phyloP scores from a whole-genome alignment of 2,888 invertebrate genomes.

The Oscheius sp. region DNA sequence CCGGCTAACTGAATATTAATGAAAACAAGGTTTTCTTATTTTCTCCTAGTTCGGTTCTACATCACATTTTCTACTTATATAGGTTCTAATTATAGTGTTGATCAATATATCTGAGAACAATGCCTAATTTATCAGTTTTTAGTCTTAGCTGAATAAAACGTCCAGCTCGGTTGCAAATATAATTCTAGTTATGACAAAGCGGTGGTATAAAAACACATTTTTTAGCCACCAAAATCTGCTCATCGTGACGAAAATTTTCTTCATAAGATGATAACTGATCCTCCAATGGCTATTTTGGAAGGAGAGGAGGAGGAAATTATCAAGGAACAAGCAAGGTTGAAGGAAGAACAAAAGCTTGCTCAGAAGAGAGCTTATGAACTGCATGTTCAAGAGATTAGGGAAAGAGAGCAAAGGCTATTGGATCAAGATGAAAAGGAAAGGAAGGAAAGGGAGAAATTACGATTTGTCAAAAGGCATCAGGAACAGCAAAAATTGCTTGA shows the following conservation, averaged over 20 bases:
- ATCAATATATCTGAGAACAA: too few species aligned
- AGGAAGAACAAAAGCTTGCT: not conserved
- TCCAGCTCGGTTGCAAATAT: too few species aligned
- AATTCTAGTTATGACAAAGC: not conserved
- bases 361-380: not conserved
- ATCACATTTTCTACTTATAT: too few species aligned
- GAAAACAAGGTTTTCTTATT: too few species aligned
- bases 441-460: not conserved
- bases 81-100: too few species aligned
- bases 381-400: not conserved
- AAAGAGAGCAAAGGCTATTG: not conserved
- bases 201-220: not conserved
- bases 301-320: not conserved
- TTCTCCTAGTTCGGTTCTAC: too few species aligned
- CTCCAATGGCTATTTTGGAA: constrained; percentile 2
- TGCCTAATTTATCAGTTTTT: too few species aligned
- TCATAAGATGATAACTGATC: not conserved
- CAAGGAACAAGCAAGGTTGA: not conserved
- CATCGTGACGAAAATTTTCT: too few species aligned
- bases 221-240: not conserved
- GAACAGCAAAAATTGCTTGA: not conserved
- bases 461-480: not conserved
- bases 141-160: too few species aligned
- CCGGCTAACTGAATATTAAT: too few species aligned
- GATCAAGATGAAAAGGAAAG: not conserved